phyloP scores from a whole-genome alignment of 2,888 invertebrate species.

The Acheta domesticus region DNA sequence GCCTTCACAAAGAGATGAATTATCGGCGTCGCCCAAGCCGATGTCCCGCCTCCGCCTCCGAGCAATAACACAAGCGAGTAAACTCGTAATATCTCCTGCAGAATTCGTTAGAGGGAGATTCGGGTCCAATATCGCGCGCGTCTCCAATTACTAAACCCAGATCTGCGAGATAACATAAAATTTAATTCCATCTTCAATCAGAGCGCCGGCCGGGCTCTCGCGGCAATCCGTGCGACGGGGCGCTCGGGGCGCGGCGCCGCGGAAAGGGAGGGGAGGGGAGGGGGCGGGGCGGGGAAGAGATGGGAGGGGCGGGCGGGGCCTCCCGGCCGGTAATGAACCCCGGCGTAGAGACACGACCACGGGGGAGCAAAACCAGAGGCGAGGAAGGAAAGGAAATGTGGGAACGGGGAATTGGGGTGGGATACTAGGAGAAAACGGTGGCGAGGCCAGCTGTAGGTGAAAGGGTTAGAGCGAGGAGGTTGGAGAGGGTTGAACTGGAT shows the following conservation, averaged over 20 bases:
- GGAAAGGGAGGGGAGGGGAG: not conserved
- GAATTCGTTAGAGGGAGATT: not conserved
- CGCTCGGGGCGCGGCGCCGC: not conserved
- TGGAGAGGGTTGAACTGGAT: too few species aligned
- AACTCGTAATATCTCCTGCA: not conserved
- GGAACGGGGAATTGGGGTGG: too few species aligned
- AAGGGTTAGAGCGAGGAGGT: too few species aligned
- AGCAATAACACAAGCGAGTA: conserved; percentile 12
- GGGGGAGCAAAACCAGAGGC: too few species aligned
- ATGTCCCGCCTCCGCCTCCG: too few species aligned
- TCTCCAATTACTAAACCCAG: conserved; percentile 18
- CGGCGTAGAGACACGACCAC: not conserved
- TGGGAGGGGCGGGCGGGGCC: not conserved
- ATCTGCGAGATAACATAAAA: conserved; percentile 18
- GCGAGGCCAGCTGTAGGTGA: too few species aligned
- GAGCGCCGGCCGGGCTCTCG: not conserved
- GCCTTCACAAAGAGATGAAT: too few species aligned
- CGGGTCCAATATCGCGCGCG: not conserved
- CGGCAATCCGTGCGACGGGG: not conserved
- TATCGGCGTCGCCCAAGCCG: too few species aligned
- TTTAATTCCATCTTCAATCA: conserved; percentile 18
- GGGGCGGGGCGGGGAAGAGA: not conserved
- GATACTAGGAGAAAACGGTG: too few species aligned
- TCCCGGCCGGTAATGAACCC: not conserved
- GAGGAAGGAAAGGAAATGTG: too few species aligned